phyloP scores from a whole-genome alignment of 2,888 invertebrate genomes.

The Tortrix viridana region DNA sequence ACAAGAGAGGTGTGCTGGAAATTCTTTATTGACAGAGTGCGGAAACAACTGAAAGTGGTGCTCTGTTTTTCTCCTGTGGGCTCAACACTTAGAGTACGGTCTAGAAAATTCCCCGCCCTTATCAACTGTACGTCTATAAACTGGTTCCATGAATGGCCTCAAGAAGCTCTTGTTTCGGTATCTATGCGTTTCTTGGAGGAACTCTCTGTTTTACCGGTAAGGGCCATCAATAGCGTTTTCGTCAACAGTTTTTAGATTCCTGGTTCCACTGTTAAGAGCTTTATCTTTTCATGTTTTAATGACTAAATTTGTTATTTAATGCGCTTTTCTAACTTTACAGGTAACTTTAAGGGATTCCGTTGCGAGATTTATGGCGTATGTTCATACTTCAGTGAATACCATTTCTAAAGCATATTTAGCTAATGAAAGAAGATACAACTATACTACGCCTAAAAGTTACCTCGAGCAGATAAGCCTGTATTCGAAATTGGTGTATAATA shows the following conservation, averaged over 20 bases:
- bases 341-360: slow-evolving; percentile 91
- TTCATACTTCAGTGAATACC: slow-evolving; percentile 96
- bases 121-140: slow-evolving; percentile 98
- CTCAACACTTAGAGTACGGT: slow-evolving; percentile 94
- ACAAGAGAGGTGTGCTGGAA: slow-evolving; percentile 98
- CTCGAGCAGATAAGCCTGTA: slow-evolving; percentile 97
- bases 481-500: slow-evolving; percentile 92
- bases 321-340: slow-evolving; percentile 68
- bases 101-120: slow-evolving; percentile 97
- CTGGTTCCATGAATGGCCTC: slow-evolving; percentile 99
- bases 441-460: slow-evolving; percentile 98
- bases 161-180: slow-evolving; percentile 97
- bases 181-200: slow-evolving; percentile 94
- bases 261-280: too few species aligned
- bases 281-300: too few species aligned
- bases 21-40: slow-evolving; percentile 97
- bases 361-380: slow-evolving; percentile 97
- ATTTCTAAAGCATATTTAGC: slow-evolving; percentile 94
- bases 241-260: too few species aligned
- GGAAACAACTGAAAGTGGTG: slow-evolving; percentile 95
- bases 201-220: slow-evolving; percentile 90
- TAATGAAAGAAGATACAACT: slow-evolving; percentile 97
- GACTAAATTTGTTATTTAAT: slow-evolving; percentile 4
- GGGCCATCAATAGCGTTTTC: too few species aligned
- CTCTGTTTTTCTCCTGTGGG: slow-evolving; percentile 99